Evolutionary conservation across 2,888 invertebrate genomes (phyloP), one percentile per base, ranked within the genome.

Genomic region (Anthophora plumipes): DNA sequence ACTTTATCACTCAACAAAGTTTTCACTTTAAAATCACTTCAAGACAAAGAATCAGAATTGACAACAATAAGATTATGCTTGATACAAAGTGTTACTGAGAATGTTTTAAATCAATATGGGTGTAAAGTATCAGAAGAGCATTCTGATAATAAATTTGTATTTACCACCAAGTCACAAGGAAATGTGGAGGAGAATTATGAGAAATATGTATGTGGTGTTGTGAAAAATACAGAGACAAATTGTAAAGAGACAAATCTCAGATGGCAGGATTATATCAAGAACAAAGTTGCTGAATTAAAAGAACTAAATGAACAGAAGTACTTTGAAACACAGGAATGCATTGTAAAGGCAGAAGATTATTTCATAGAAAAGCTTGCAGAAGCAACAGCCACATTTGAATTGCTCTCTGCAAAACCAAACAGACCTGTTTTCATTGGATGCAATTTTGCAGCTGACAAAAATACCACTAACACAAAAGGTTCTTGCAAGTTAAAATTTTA

Each of bases 371-470:
- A 95, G 76, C 92, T 97, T 2, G 96, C 96, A 1, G 94, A 94
- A 85, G 96, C 96, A 0, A 95, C 96, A 0, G 95, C 95, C 0
- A 94, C 94, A 6, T 95, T 97, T 86, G 97, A 97, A 90, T 92
- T 97, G 79, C 91, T 97, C 11, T 95, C 96, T 88, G 95, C 95
- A 3, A 96, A 96, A 85, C 95, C 96, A 0, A 95, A 94, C 82
- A 95, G 95, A 69, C 93, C 95, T 17, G 94, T 95, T 25, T 94
- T 95, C 87, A 94, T 96, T 20, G 94, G 94, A 83, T 92, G 94
- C 86, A 92, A 94, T 66, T 37, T 80, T 8, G 75, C 84, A 74
- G 46, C 83, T 1, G 93, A 94, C 81, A 92, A 92, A 41, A 89
- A 93, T 43, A 90, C 93, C 77, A 94, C 95, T 9, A 94, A 94